phyloP scores from a whole-genome alignment of 2,888 invertebrate species.

The Oxystoma pomonae region DNA sequence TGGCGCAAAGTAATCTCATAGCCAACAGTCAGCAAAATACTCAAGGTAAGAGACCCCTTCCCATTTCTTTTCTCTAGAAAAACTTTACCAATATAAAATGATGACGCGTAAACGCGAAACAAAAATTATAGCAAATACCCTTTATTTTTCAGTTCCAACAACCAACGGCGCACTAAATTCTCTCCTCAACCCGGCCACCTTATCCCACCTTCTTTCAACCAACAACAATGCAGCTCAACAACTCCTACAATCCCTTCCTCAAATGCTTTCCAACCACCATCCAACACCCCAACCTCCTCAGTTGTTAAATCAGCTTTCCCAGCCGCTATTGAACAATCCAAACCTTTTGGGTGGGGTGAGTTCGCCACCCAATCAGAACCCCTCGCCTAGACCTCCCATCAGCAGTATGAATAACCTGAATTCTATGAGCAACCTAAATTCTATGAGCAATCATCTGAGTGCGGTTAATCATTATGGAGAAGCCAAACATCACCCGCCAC shows the following conservation, averaged over 20 bases:
- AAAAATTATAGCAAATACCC: background rate
- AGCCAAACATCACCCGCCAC: constrained; percentile 31
- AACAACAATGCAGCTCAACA: constrained; percentile 64
- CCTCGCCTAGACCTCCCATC: constrained; percentile 36
- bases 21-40: constrained; percentile 41
- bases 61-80: no score
- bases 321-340: constrained; percentile 31
- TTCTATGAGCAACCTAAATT: background rate
- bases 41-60: constrained; percentile 44
- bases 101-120: no score
- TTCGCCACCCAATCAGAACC: constrained; percentile 8
- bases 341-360: constrained; percentile 22
- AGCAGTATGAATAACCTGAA: constrained; percentile 18
- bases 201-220: constrained; percentile 71
- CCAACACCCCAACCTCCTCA: constrained; percentile 30
- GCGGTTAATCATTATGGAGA: constrained; percentile 38
- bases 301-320: constrained; percentile 41
- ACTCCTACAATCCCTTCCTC: constrained; percentile 69
- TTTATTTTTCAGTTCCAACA: constrained; percentile 34
- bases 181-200: constrained; percentile 61
- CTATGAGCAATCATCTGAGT: background rate
- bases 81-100: no score
- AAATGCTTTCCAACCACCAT: constrained; percentile 49
- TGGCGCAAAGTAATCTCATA: constrained; percentile 66
- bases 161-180: constrained; percentile 63